These are phyloP conservation scores for Morone chrysops DNA, from an alignment of 2,113 vertebrate species.

Conservation along the genomic window DNA sequence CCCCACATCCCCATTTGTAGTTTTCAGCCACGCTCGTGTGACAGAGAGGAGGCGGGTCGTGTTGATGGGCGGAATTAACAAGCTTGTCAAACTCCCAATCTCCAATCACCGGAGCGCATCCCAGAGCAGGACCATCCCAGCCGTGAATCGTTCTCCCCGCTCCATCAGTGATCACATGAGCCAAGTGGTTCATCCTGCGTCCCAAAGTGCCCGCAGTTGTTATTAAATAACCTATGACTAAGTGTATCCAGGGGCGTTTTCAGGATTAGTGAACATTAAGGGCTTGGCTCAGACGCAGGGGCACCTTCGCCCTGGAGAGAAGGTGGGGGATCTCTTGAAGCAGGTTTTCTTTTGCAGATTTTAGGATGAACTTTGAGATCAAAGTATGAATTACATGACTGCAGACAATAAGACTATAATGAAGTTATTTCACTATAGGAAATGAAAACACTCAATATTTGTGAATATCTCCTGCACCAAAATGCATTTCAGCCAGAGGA, in stretches of 20 bases:
- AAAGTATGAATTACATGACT: not conserved
- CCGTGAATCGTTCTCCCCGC: not conserved
- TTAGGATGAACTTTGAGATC: not conserved
- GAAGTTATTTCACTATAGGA: not conserved
- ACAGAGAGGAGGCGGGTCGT: slow-evolving; percentile 54
- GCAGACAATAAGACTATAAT: too few species aligned
- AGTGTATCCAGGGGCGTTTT: not conserved
- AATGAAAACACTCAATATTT: too few species aligned
- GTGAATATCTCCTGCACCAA: too few species aligned
- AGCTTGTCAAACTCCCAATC: slow-evolving; percentile 20
- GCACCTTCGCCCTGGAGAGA: not conserved
- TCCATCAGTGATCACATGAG: slow-evolving; percentile 47
- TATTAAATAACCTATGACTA: not conserved
- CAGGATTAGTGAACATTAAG: not conserved
- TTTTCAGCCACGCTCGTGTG: slow-evolving; percentile 3
- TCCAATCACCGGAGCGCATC: slow-evolving; percentile 12
- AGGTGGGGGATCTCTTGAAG: not conserved
- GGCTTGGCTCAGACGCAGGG: not conserved
- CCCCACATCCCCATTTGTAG: slow-evolving; percentile 50
- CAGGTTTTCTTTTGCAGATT: not conserved
- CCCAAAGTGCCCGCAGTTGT: not conserved
- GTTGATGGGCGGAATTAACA: slow-evolving; percentile 38
- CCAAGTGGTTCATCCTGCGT: not conserved
- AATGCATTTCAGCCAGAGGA: too few species aligned
- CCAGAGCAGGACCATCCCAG: slow-evolving; percentile 1